A percentile compares a stretch with the other conserved stretches of the same genome.
Evolutionary conservation across 2,888 invertebrate species (phyloP).

Genomic region (Hyalella azteca): DNA sequence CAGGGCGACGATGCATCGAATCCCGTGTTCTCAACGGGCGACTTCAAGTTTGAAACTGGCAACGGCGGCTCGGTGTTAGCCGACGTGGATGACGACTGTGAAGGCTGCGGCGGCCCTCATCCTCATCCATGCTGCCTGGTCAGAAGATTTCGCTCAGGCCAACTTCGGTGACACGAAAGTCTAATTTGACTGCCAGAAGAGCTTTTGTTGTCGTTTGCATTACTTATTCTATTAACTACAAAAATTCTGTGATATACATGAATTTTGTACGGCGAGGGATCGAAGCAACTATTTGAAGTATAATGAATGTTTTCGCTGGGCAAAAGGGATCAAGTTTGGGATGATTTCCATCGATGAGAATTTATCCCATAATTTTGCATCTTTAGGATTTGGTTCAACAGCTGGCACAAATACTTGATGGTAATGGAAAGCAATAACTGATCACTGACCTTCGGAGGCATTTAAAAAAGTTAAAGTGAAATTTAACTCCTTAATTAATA

Average conservation of each 20-base stretch:
- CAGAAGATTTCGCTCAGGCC: not conserved
- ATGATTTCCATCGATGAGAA: too few relatives aligned
- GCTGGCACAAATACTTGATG: too few relatives aligned
- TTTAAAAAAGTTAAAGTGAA: too few relatives aligned
- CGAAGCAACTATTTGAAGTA: too few relatives aligned
- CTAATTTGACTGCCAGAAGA: not conserved
- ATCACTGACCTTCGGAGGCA: too few relatives aligned
- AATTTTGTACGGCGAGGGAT: too few relatives aligned
- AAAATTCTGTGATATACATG: not conserved
- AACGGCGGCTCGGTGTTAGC: not conserved
- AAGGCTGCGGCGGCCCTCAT: not conserved
- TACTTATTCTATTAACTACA: not conserved
- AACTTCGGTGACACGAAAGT: not conserved
- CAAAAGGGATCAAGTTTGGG: too few relatives aligned
- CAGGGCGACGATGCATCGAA: not conserved
- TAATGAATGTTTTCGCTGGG: too few relatives aligned
- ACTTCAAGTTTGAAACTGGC: not conserved
- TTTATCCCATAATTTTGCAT: too few relatives aligned
- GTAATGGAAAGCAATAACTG: too few relatives aligned
- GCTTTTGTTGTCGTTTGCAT: not conserved
- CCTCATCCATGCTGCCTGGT: slow-evolving; percentile 15
- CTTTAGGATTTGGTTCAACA: too few relatives aligned
- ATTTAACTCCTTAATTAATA: too few relatives aligned
- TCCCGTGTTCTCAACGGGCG: not conserved
- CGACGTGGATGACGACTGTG: not conserved